Percentiles rank a stretch among this genome's conserved stretches.
These are phyloP conservation scores for Blomia tropicalis DNA, from an alignment of 2,888 invertebrate species.

Conservation along the genomic window DNA sequence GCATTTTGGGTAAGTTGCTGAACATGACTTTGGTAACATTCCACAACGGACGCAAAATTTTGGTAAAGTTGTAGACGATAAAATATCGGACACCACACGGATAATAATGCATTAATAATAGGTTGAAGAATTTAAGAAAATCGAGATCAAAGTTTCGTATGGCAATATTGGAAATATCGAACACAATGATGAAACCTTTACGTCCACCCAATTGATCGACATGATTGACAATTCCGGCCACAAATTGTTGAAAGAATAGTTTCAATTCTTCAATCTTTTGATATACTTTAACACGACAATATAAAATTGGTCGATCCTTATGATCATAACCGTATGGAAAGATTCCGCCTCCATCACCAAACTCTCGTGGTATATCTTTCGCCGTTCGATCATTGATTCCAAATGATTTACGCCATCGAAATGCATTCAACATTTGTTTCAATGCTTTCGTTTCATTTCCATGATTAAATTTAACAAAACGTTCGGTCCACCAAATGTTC, in stretches of 20 bases:
- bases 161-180: conserved; percentile 4
- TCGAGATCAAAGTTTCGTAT: conserved; percentile 10
- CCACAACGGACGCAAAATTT: conserved; percentile 11
- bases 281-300: conserved; percentile 17
- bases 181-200: conserved; percentile 11
- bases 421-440: neutral
- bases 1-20: neutral
- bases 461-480: conserved; percentile 10
- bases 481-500: neutral
- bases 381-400: conserved; percentile 1
- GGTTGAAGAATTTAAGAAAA: conserved; percentile 11
- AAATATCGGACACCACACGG: conserved; percentile 12
- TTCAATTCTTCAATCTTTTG: neutral
- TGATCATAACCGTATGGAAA: conserved; percentile 1
- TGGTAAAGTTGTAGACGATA: neutral
- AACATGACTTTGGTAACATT: conserved; percentile 5
- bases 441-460: neutral
- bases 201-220: neutral
- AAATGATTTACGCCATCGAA: conserved; percentile 11
- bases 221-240: conserved; percentile 8
- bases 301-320: neutral
- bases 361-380: conserved; percentile 4
- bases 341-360: conserved; percentile 1
- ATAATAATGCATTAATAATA: neutral
- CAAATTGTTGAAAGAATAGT: conserved; percentile 5